These are phyloP conservation scores for Pygocentrus nattereri DNA, from an alignment of 2,797 vertebrate genomes.

Conservation along the genomic window DNA sequence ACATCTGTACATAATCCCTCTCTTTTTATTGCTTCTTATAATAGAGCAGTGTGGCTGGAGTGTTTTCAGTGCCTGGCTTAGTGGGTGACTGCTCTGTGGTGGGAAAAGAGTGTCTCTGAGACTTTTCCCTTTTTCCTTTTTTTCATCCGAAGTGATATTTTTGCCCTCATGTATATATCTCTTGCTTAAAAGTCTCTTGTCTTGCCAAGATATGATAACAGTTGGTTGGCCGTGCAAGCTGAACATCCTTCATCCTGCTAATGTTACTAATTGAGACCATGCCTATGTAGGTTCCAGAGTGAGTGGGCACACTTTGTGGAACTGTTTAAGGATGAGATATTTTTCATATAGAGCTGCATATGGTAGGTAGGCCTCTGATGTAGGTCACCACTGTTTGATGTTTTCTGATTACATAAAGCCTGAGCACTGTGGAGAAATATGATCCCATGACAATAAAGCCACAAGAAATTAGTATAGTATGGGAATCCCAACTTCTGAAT, in stretches of 20 bases:
- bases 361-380: background rate
- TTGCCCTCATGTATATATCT: slow-evolving; percentile 6
- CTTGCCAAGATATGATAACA: slow-evolving; percentile 36
- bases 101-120: slow-evolving; percentile 31
- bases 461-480: background rate
- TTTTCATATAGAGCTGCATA: background rate
- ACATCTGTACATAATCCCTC: slow-evolving; percentile 56
- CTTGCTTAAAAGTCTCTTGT: slow-evolving; percentile 35
- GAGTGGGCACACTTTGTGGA: background rate
- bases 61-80: slow-evolving; percentile 43
- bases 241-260: slow-evolving; percentile 17
- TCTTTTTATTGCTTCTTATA: slow-evolving; percentile 52
- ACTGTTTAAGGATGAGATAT: background rate
- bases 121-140: background rate
- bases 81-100: slow-evolving; percentile 39
- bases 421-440: background rate
- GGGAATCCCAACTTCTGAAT: too few relatives aligned
- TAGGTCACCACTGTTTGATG: background rate
- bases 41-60: slow-evolving; percentile 36
- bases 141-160: slow-evolving; percentile 43
- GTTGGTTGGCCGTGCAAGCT: background rate
- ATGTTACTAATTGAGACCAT: slow-evolving; percentile 28
- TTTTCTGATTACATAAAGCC: background rate
- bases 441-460: background rate
- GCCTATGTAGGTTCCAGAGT: slow-evolving; percentile 9